Base-by-base conservation (phyloP, 2,797 vertebrate genomes). In the Onychomys torridus region DNA sequence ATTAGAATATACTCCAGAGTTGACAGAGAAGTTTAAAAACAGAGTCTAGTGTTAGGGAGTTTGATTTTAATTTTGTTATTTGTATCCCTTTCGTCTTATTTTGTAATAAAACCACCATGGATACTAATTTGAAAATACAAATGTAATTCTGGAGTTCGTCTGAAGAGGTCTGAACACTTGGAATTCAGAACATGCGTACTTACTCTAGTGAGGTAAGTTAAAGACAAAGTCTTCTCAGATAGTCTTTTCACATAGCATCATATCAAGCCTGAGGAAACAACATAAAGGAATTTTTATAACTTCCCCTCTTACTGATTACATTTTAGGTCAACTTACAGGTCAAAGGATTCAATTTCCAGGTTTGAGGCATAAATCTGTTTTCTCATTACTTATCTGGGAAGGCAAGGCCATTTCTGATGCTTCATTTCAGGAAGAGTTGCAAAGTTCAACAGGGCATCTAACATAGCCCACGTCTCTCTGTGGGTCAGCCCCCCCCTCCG, bases 121-220 rank as follows among this genome's bases (percentile, higher is more conserved):
- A 46, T 91, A 89, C 6, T 78, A 32, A 61, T 91, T 71, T 82
- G 57, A 77, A 93, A 93, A 85, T 71, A 79, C 59, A 93, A 61
- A 43, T 83, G 19, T 19, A 87, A 89, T 59, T 21, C 43, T 78
- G 21, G 2, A 3, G 1, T 77, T 52, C 32, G 16, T 40, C 11
- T 61, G 17, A 52, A 61, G 55, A 76, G 76, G 14, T 43, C 19
- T 25, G 19, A 81, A 1, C 7, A 34, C 32, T 81, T 34, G 40
- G 0, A 37, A 32, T 40, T 75, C 34, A 92, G 17, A 49, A 17
- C 55, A 55, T 55, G 13, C 4, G 7, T n/a, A 71, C 76, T 81
- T 87, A 61, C 81, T 59, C 7, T 89, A 78, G 49, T 13, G 49
- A 8, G 77, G 67, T 29, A 69, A 85, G 81, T 52, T 52, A 37